Percentiles rank a stretch among this genome's conserved stretches.
Evolutionary conservation across 1,140 invertebrate species (phyloP).

Genomic region (Cylas formicarius): DNA sequence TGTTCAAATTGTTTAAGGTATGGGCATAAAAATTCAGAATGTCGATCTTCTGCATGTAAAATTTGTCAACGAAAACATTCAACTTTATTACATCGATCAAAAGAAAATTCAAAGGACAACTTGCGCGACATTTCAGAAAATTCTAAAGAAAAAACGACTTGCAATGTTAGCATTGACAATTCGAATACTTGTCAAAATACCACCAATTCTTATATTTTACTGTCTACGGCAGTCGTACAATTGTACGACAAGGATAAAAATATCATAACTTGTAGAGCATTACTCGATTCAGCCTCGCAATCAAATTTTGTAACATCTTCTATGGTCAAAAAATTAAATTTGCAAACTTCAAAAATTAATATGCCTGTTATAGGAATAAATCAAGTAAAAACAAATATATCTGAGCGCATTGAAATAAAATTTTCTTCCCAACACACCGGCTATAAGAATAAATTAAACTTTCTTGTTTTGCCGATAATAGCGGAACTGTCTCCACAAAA

Average conservation of each 20-base stretch:
- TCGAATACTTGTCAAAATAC: slow-evolving; percentile 1
- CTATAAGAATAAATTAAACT: slow-evolving; percentile 8
- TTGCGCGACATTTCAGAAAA: too few species aligned
- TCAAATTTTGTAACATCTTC: slow-evolving; percentile 12
- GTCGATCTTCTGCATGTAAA: too few species aligned
- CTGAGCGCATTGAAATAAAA: not conserved
- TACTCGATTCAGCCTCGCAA: slow-evolving; percentile 13
- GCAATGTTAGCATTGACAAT: too few species aligned
- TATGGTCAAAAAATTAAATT: not conserved
- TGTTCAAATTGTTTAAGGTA: slow-evolving; percentile 13
- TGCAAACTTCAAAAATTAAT: slow-evolving; percentile 7
- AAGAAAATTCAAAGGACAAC: too few species aligned
- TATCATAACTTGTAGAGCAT: slow-evolving; percentile 1
- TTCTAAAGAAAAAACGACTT: too few species aligned
- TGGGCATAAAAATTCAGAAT: slow-evolving; percentile 6
- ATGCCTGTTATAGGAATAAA: slow-evolving; percentile 11
- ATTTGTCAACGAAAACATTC: too few species aligned
- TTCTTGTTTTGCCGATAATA: slow-evolving; percentile 11
- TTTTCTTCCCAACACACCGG: slow-evolving; percentile 3
- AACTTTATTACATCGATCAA: too few species aligned
- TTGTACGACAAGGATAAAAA: slow-evolving; percentile 2
- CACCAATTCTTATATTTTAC: slow-evolving; percentile 8
- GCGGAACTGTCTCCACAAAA: slow-evolving; percentile 2
- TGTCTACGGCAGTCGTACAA: slow-evolving; percentile 11
- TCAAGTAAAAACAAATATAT: slow-evolving; percentile 6